Conservation (phyloP, 2,888 invertebrate genomes). For the Polyploca ridens region DNA sequence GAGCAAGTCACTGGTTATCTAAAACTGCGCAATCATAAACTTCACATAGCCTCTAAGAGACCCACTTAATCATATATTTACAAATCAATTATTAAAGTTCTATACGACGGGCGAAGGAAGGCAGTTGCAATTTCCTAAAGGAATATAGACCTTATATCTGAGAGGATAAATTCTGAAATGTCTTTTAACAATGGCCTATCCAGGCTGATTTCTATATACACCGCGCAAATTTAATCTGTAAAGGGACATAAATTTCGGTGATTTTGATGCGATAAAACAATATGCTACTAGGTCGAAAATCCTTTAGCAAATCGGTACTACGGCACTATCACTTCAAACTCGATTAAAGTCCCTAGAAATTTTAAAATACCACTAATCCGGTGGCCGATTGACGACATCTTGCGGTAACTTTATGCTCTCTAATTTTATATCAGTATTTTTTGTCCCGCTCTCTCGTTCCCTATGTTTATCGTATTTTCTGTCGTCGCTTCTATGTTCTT, state of each 20-base stretch:
- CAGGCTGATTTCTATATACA: constrained; percentile 13
- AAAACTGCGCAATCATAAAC: constrained; percentile 68
- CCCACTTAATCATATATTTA: constrained; percentile 60
- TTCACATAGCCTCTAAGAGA: constrained; percentile 76
- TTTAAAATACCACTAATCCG: constrained; percentile 55
- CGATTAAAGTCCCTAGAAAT: constrained; percentile 22
- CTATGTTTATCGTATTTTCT: constrained; percentile 56
- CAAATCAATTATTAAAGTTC: constrained; percentile 44
- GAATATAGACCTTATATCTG: constrained; percentile 16
- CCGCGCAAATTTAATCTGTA: not conserved
- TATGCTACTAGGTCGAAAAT: constrained; percentile 15
- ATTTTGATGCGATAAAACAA: constrained; percentile 5
- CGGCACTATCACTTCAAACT: constrained; percentile 25
- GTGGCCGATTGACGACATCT: constrained; percentile 62
- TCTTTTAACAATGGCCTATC: constrained; percentile 10
- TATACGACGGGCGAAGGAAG: constrained; percentile 35
- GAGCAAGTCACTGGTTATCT: constrained; percentile 44
- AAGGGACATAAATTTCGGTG: constrained; percentile 8
- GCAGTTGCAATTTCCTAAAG: constrained; percentile 22
- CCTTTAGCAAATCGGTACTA: constrained; percentile 24
- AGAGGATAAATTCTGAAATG: constrained; percentile 18
- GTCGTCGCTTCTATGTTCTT: constrained; percentile 60
- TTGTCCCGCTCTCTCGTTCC: constrained; percentile 38
- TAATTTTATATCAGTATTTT: constrained; percentile 39
- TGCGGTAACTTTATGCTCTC: constrained; percentile 58